phyloP scores from a whole-genome alignment of 2,113 vertebrate species.

The Leucosticte australis region DNA sequence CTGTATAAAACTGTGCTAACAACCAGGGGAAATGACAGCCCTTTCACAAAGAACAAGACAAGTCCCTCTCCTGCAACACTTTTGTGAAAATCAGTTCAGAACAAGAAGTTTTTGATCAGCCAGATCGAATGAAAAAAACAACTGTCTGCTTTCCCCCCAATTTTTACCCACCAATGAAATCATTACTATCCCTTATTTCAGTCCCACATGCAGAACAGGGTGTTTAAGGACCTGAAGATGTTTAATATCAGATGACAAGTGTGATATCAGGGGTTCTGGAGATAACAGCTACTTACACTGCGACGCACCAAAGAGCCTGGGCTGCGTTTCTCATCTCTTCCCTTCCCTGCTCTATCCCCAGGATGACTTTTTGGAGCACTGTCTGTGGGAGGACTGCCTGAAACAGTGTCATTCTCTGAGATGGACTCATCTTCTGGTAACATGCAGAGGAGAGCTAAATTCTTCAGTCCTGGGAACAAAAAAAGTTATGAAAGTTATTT shows the following conservation, averaged over 20 bases:
- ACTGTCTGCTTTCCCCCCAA: not conserved
- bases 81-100: not conserved
- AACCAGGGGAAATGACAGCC: not conserved
- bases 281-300: slow-evolving; percentile 21
- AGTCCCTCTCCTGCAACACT: not conserved
- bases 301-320: not conserved
- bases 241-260: not conserved
- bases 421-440: slow-evolving; percentile 81
- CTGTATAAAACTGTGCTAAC: not conserved
- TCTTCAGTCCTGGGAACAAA: slow-evolving; percentile 80
- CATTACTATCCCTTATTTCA: not conserved
- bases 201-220: not conserved
- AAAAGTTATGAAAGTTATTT: not conserved
- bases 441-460: slow-evolving; percentile 85
- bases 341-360: not conserved
- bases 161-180: not conserved
- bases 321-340: not conserved
- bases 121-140: not conserved
- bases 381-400: slow-evolving; percentile 40
- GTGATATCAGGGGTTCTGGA: not conserved
- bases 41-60: not conserved
- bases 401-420: slow-evolving; percentile 67
- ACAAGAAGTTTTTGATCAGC: not conserved
- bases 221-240: not conserved
- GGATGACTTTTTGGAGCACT: not conserved